Base-by-base conservation (phyloP, 2,797 vertebrate genomes). In the Prionace glauca region DNA sequence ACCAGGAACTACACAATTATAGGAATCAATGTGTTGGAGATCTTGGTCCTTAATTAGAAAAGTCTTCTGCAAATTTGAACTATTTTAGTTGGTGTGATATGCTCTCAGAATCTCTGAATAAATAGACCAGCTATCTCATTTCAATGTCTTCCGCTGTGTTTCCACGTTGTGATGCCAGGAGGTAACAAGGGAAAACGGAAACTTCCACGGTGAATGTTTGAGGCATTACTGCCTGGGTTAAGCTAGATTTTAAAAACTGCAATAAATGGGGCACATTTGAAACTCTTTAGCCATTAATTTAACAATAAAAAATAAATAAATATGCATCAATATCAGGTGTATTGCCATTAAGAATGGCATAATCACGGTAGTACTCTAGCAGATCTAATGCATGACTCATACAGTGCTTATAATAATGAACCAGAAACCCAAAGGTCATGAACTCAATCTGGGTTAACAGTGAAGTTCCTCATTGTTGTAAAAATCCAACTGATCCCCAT, bases 1-100 rank as follows among this genome's bases (percentile, higher is more conserved):
- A 95, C 24, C 45, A 92, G 71, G 45, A 36, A 56, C 93, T 50
- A 32, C 71, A 77, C 71, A 94, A 74, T 69, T 92, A 92, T 69
- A 67, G 69, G 90, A 92, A 92, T 92, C 90, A 92, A 92, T 7
- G 32, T 92, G 90, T 62, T 67, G 20, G 65, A 69, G 62, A 69
- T 92, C 65, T 67, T 92, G 90, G 41, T 92, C n/a, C 65, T 56
- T 62, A 32, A 65, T 91, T 65, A 18, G 7, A 90, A 67, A 67
- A 65, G 29, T 14, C 36, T 32, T 14, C 67, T 29, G 69, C 65
- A 69, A 41, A 36, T 94, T 94, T 94, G 92, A 94, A 45, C 92
- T 50, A 26, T 94, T 94, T 69, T 32, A 74, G 16, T 56, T 94
- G 92, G 22, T 32, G 9, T 41, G 77, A 65, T n/a, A 16, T 9